Evolutionary conservation across 2,113 vertebrate species (phyloP), one percentile per base, ranked within the genome.

Genomic region (Pteropus alecto): DNA sequence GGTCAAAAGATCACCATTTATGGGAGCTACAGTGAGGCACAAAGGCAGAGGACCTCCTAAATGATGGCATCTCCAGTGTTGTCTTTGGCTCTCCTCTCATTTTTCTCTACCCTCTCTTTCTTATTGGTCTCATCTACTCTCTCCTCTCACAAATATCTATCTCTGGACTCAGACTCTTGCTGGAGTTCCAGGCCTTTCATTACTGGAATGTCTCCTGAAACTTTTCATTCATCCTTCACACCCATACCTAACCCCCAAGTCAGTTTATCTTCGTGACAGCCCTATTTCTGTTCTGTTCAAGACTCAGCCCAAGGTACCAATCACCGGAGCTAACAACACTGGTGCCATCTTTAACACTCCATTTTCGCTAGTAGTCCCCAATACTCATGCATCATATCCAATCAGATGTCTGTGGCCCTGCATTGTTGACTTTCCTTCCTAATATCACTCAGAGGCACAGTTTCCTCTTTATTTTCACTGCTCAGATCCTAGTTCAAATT

Each of bases 381-480:
- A 0, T 2, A 38, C 35, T 35, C 38, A 38, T 0, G 10, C 22
- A 14, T 28, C 48, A 3, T 35, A 30, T 3, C 56, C 7, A 19
- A 0, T 33, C 41, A 33, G 68, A 41, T 16, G n/a, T 1, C 87
- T 60, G 4, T 6, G 18, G 12, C 43, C 68, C 26, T 61, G 6
- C 56, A 21, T 0, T 0, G n/a, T 35, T 61, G 2, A 30, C 61
- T 60, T 68, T 30, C 61, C 84, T 15, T 78, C 76, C 38, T 38
- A 38, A 3, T 28, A 3, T 60, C 51, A 92, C 60, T 73, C 60
- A 46, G 58, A 83, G 63, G 24, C 2, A 2, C 22, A 21, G n/a
- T 35, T n/a, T 73, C 16, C 35, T 33, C 48, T n/a, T 33, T 24
- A n/a, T 5, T 19, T 38, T 21, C 43, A 43, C 30, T 35, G 6